Conservation (phyloP, 2,888 invertebrate genomes). For the Timema cristinae region DNA sequence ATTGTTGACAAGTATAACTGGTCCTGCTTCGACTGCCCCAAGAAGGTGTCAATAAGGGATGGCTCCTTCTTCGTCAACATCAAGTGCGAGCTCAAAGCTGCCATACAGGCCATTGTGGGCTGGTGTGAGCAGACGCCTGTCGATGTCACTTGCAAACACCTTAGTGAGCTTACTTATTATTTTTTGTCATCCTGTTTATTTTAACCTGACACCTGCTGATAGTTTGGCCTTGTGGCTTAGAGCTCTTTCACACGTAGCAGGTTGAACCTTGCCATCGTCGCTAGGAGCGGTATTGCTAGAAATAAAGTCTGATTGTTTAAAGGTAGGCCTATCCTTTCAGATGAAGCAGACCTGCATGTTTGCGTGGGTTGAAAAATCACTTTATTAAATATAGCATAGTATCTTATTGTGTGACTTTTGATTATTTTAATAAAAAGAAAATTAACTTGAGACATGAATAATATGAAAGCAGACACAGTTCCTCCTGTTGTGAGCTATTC, state of each 20-base stretch:
- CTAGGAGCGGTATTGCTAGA: too few species aligned
- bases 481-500: too few species aligned
- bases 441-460: too few species aligned
- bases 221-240: background rate
- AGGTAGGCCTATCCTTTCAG: too few species aligned
- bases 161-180: constrained; percentile 47
- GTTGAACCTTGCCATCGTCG: too few species aligned
- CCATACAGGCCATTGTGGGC: constrained; percentile 57
- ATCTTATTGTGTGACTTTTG: too few species aligned
- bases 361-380: too few species aligned
- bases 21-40: constrained; percentile 47
- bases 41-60: constrained; percentile 48
- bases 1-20: constrained; percentile 52
- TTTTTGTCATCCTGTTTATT: background rate
- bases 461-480: too few species aligned
- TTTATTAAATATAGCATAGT: too few species aligned
- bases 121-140: constrained; percentile 63
- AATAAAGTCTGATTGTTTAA: background rate
- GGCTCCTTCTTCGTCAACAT: constrained; percentile 59
- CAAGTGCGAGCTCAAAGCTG: constrained; percentile 58
- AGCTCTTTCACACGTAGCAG: too few species aligned
- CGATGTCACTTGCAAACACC: constrained; percentile 49
- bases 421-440: too few species aligned
- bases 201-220: constrained; percentile 10
- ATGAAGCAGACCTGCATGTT: too few species aligned